Conservation (phyloP, 2,888 invertebrate genomes). For the Stratiomys singularior region DNA sequence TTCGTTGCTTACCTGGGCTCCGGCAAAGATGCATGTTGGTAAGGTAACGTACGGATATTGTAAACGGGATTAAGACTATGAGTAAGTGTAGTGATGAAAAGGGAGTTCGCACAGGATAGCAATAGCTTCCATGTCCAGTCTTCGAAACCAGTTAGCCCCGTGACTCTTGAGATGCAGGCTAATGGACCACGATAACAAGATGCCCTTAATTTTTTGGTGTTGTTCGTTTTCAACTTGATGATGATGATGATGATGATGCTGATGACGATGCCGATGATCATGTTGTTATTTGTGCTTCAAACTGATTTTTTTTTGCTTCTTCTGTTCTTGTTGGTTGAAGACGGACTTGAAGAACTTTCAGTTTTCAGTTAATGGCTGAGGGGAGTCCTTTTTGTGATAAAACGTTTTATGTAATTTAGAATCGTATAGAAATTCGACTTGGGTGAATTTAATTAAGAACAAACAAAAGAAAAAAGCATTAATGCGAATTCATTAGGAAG, state of each 20-base stretch:
- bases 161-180: not conserved
- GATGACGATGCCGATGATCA: not conserved
- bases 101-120: too few relatives aligned
- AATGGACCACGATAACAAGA: conserved; percentile 14
- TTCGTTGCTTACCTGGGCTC: too few relatives aligned
- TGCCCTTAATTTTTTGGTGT: not conserved
- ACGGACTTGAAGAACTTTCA: not conserved
- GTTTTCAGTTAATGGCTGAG: not conserved
- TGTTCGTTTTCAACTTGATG: too few relatives aligned
- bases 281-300: not conserved
- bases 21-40: too few relatives aligned
- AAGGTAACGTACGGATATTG: too few relatives aligned
- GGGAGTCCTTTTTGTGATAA: not conserved
- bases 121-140: too few relatives aligned
- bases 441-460: too few relatives aligned
- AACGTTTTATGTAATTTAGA: not conserved
- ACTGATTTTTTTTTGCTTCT: not conserved
- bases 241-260: not conserved
- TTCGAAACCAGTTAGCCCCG: not conserved
- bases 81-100: too few relatives aligned
- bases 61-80: too few relatives aligned
- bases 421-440: too few relatives aligned
- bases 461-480: too few relatives aligned
- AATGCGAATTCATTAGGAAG: too few relatives aligned
- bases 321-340: not conserved